Percentiles rank a stretch among this genome's conserved stretches.
Conservation (phyloP, 2,113 vertebrate species). For the Grantiella picta region DNA sequence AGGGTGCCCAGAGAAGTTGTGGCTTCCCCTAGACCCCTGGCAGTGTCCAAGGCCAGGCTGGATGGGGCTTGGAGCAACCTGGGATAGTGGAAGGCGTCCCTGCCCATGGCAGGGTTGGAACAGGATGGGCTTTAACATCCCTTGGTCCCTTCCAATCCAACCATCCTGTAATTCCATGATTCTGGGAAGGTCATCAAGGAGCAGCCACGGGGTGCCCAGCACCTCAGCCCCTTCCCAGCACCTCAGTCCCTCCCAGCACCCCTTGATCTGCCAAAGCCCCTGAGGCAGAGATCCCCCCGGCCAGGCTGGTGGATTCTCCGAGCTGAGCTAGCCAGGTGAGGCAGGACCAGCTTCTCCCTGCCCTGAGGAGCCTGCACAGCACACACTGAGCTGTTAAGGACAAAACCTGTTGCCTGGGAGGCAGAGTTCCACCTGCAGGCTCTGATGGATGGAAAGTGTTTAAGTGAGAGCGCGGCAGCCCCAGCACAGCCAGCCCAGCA, state of each 20-base stretch:
- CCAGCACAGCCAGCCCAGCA: constrained; percentile 21
- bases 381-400: background rate
- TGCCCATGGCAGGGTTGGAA: background rate
- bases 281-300: background rate
- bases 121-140: rapidly evolving
- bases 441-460: constrained; percentile 36
- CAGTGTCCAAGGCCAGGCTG: too few species aligned
- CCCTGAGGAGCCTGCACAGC: background rate
- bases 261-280: background rate
- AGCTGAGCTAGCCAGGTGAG: background rate
- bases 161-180: background rate
- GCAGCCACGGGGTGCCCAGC: rapidly evolving
- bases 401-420: constrained; percentile 24
- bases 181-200: rapidly evolving
- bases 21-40: background rate
- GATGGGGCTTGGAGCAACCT: rapidly evolving
- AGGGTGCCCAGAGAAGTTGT: background rate
- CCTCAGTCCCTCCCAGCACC: background rate
- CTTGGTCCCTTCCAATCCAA: background rate
- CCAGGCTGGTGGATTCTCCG: rapidly evolving
- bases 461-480: constrained; percentile 7
- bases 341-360: background rate
- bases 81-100: rapidly evolving
- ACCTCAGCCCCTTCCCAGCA: background rate
- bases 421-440: constrained; percentile 11